These are phyloP conservation scores for Diplogasteroides magnus DNA, from an alignment of 1,140 invertebrate genomes.

Conservation along the genomic window DNA sequence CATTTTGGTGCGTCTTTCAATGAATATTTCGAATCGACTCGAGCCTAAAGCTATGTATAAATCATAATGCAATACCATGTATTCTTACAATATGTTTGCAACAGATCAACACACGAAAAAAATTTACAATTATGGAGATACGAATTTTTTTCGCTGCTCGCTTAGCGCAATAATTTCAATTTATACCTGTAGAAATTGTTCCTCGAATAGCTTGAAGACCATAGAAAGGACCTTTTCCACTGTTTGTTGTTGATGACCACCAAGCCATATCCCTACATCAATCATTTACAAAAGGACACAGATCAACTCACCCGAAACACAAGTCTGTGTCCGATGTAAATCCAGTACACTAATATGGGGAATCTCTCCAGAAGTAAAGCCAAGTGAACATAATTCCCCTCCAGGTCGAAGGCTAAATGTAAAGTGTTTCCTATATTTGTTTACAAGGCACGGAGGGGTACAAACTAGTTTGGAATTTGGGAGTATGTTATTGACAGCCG, in stretches of 20 bases:
- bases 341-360: conserved; percentile 28
- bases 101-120: too few relatives aligned
- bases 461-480: too few relatives aligned
- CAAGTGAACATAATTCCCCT: conserved; percentile 29
- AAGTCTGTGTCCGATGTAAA: conserved; percentile 32
- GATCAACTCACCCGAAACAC: conserved; percentile 24
- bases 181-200: neutral
- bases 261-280: conserved; percentile 25
- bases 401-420: conserved; percentile 33
- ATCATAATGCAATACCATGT: too few relatives aligned
- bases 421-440: neutral
- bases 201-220: neutral
- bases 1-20: conserved; percentile 35
- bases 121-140: too few relatives aligned
- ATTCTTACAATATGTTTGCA: too few relatives aligned
- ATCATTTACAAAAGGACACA: conserved; percentile 6
- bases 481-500: neutral
- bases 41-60: conserved; percentile 17
- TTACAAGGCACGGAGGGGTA: neutral
- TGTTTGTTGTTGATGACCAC: conserved; percentile 20
- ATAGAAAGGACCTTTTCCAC: conserved; percentile 30
- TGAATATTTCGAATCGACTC: conserved; percentile 26
- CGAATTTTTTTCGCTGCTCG: too few relatives aligned
- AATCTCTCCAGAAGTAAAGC: conserved; percentile 32
- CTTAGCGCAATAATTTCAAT: conserved; percentile 25